Percentiles rank a stretch among this genome's conserved stretches.
phyloP scores from a whole-genome alignment of 2,113 vertebrate genomes.

The Silurus meridionalis region DNA sequence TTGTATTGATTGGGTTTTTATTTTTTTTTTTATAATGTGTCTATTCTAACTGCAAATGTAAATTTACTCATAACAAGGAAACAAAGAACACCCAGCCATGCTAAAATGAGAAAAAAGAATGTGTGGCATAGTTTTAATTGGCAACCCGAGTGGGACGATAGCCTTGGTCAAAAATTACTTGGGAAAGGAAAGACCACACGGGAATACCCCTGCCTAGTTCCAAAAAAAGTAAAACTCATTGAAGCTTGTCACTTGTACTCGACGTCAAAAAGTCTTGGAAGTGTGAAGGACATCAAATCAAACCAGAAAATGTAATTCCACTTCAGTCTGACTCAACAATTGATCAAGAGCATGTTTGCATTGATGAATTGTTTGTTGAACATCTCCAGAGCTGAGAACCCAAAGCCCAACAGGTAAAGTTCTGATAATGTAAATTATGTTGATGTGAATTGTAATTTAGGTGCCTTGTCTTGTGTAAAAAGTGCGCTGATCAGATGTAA shows the following conservation, averaged over 20 bases:
- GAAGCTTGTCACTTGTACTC: background rate
- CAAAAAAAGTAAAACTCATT: background rate
- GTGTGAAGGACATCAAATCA: constrained; percentile 31
- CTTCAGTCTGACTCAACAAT: background rate
- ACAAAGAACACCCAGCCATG: background rate
- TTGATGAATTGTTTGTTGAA: background rate
- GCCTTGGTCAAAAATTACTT: background rate
- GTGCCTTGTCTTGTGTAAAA: too few relatives aligned
- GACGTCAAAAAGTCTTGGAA: constrained; percentile 27
- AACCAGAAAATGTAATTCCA: background rate
- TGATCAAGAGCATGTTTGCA: background rate
- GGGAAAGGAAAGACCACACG: background rate
- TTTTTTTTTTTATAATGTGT: background rate
- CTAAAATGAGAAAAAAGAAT: background rate
- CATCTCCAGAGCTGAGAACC: background rate
- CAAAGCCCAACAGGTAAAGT: background rate
- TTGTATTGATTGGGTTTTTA: background rate
- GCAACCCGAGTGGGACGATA: background rate
- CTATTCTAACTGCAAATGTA: background rate
- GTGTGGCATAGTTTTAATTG: background rate
- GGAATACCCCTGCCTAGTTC: background rate
- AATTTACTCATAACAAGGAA: background rate
- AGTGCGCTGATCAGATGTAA: too few relatives aligned
- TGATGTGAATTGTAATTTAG: background rate
- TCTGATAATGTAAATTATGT: background rate